Percentiles rank a stretch among this genome's conserved stretches.
These are phyloP conservation scores for Turdus rufiventris DNA, from an alignment of 2,113 vertebrate species.

Conservation along the genomic window DNA sequence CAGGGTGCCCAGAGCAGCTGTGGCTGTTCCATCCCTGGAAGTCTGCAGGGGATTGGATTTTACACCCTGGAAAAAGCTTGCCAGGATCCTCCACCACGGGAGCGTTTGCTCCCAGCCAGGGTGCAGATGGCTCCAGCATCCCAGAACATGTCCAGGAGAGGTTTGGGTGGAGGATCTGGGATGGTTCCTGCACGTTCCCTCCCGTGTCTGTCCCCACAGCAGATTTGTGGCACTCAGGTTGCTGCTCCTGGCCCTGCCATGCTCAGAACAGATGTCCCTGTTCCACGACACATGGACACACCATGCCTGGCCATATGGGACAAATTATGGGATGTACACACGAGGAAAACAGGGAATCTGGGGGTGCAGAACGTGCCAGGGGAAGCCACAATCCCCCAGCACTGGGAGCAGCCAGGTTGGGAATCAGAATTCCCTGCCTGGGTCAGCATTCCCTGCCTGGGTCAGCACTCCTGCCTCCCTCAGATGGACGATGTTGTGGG, in stretches of 20 bases:
- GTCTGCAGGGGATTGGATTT: background rate
- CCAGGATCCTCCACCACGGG: background rate
- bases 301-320: background rate
- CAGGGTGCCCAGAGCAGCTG: background rate
- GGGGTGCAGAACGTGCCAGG: background rate
- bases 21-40: background rate
- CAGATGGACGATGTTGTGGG: constrained; percentile 22
- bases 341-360: background rate
- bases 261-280: background rate
- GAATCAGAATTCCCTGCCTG: background rate
- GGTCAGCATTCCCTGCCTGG: background rate
- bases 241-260: background rate
- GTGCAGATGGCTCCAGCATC: background rate
- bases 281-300: background rate
- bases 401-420: background rate
- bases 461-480: constrained; percentile 53
- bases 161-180: background rate
- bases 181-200: accelerated
- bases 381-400: background rate
- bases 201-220: accelerated
- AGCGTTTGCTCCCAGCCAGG: background rate
- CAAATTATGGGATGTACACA: background rate
- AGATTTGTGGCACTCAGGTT: background rate
- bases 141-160: background rate
- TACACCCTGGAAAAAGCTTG: background rate